Conservation (phyloP, 2,797 vertebrate genomes). For the Argentina silus region DNA sequence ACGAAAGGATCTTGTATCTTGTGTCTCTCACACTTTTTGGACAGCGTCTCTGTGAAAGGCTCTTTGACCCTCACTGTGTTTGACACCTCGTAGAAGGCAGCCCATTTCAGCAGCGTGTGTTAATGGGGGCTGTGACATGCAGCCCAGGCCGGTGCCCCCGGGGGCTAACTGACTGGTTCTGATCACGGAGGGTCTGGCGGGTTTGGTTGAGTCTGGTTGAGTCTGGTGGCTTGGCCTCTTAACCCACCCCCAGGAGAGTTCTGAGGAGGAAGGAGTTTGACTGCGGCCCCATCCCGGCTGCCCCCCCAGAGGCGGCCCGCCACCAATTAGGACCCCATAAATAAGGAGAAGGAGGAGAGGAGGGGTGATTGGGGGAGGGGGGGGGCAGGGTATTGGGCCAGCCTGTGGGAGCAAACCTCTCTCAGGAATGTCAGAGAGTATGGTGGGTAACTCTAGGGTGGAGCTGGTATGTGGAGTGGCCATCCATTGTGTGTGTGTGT, state of each 20-base stretch:
- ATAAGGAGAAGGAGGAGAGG: slow-evolving; percentile 26
- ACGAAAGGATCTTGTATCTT: too few species aligned
- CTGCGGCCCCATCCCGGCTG: slow-evolving; percentile 50
- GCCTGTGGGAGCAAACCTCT: not conserved
- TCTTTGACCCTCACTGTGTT: slow-evolving; percentile 27
- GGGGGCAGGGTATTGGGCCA: slow-evolving; percentile 10
- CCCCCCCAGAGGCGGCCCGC: slow-evolving; percentile 38
- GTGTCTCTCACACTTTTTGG: slow-evolving; percentile 25
- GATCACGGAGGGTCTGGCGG: slow-evolving; percentile 30
- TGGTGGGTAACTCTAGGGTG: not conserved
- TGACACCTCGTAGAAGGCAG: slow-evolving; percentile 51
- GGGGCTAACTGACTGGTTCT: slow-evolving; percentile 30
- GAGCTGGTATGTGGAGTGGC: not conserved
- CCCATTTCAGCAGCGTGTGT: slow-evolving; percentile 35
- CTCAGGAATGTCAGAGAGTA: slow-evolving; percentile 18
- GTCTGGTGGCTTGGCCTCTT: slow-evolving; percentile 49
- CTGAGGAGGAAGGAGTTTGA: slow-evolving; percentile 52
- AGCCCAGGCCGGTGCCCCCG: slow-evolving; percentile 5
- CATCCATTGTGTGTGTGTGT: not conserved
- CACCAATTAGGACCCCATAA: slow-evolving; percentile 59
- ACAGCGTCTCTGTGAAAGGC: not conserved
- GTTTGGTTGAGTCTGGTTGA: not conserved
- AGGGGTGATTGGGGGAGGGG: not conserved
- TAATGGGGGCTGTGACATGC: slow-evolving; percentile 48
- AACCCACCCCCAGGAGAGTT: slow-evolving; percentile 68